Evolutionary conservation across 2,797 vertebrate genomes (phyloP), one percentile per base, ranked within the genome.

Genomic region (Malurus leucopterus): DNA sequence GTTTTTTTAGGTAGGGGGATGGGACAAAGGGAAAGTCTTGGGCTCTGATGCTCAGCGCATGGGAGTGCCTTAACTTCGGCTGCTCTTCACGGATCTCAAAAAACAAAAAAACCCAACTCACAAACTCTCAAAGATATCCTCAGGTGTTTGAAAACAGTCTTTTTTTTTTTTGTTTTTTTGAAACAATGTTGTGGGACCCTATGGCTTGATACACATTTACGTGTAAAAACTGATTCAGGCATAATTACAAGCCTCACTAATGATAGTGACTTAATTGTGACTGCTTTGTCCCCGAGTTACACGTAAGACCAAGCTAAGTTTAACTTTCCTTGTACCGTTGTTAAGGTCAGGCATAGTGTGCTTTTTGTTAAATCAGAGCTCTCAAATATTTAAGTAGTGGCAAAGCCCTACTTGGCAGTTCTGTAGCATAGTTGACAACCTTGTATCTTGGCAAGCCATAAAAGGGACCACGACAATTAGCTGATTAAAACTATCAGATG

Each of bases 311-410:
- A 27, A 54, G 10, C 7, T 32, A 19, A 41, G 34, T 59, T 88
- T 63, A 54, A 30, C 50, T 84, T 91, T 44, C 32, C 10, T 32
- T 49, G 14, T 40, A 21, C 6, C 21, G 8, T 15, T 51, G 13
- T 43, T 84, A 47, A 63, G 34, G 30, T 75, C 84, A 68, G 22
- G 6, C 1, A 1, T 22, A 29, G 9, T 5, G 13, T 70, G 43
- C 22, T 82, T 77, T 84, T 73, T 55, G n/a, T 86, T 61, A 51
- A 84, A 63, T 55, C 23, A 47, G 54, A 84, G 23, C 40, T 61
- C n/a, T 54, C 29, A 38, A 55, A 68, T 11, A 8, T 68, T 55
- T 58, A 57, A 86, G 43, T 86, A 82, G 50, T 3, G 22, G 54
- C 47, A 64, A 49, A 73, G 61, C 36, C 62, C 14, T n/a, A n/a